These are phyloP conservation scores for Calliphora vicina DNA, from an alignment of 1,140 invertebrate genomes.

Conservation along the genomic window DNA sequence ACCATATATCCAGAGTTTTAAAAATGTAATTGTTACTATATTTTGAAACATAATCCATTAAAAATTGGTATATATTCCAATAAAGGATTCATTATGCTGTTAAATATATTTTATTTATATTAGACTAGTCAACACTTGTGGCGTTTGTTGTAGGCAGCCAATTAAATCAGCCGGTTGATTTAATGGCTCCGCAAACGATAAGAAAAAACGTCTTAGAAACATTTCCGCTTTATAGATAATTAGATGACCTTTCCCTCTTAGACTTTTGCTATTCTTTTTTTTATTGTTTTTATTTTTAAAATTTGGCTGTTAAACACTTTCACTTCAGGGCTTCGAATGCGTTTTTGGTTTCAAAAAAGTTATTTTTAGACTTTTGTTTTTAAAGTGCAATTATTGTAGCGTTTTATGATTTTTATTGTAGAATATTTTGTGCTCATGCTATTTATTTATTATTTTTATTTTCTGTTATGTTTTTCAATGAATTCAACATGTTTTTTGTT, in stretches of 20 bases:
- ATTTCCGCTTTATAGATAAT: conserved; percentile 3
- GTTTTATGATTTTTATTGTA: neutral
- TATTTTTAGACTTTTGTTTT: neutral
- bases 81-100: too few species aligned
- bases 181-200: conserved; percentile 48
- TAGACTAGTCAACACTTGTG: too few species aligned
- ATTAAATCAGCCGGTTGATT: conserved; percentile 49
- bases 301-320: conserved; percentile 29
- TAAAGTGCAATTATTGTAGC: neutral
- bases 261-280: neutral
- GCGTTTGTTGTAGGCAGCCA: conserved; percentile 49
- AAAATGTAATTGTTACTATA: too few species aligned
- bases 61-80: too few species aligned
- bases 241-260: neutral
- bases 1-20: too few species aligned
- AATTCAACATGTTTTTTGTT: neutral
- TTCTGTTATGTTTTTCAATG: neutral
- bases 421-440: neutral
- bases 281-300: neutral
- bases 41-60: too few species aligned
- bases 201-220: conserved; percentile 57
- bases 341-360: neutral
- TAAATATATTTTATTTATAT: too few species aligned
- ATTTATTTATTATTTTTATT: neutral
- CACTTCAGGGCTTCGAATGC: neutral